These are phyloP conservation scores for Psittacula derbiana DNA, from an alignment of 2,797 vertebrate genomes.

Conservation along the genomic window DNA sequence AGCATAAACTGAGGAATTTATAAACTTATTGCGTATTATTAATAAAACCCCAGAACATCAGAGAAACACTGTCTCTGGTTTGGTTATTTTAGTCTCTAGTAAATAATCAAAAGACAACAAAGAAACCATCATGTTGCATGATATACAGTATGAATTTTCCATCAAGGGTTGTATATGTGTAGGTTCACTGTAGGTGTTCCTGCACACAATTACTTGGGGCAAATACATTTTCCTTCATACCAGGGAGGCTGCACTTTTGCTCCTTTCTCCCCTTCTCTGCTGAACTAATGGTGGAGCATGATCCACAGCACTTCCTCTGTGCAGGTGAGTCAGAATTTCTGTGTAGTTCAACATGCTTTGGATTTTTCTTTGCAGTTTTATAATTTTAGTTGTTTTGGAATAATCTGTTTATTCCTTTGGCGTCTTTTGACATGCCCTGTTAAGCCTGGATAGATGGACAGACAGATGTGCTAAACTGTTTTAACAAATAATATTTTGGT, in stretches of 20 bases:
- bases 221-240: not conserved
- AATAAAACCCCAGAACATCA: not conserved
- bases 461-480: conserved; percentile 22
- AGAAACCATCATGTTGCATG: not conserved
- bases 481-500: conserved; percentile 82
- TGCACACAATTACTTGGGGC: not conserved
- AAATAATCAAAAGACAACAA: not conserved
- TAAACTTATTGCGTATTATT: not conserved
- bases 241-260: not conserved
- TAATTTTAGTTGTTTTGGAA: not conserved
- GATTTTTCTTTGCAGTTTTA: not conserved
- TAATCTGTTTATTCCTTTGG: not conserved
- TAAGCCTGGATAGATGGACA: not conserved
- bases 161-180: not conserved
- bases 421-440: not conserved
- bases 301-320: not conserved
- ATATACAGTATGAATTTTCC: not conserved
- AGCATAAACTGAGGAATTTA: not conserved
- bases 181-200: not conserved
- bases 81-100: not conserved
- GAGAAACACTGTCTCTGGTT: not conserved
- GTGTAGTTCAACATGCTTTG: not conserved
- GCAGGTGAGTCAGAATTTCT: not conserved
- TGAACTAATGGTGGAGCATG: not conserved
- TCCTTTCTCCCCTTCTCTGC: not conserved